phyloP scores from a whole-genome alignment of 37 sponge, comb jelly and placozoan genomes.

The Theonella swinhoei region DNA sequence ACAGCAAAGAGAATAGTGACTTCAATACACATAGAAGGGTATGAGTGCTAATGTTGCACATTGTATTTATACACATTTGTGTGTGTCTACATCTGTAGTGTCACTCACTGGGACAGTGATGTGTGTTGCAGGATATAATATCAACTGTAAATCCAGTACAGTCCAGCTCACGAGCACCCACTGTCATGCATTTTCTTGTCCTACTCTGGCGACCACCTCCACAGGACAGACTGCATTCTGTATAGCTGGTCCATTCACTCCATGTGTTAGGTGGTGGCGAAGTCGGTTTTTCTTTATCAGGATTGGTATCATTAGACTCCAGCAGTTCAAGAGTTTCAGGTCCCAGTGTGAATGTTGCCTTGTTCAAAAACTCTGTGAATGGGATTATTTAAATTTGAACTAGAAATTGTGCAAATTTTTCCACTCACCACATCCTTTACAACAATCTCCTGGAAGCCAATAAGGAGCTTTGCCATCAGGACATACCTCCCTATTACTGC shows the following conservation, averaged over 20 bases:
- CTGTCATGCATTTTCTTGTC: constrained; percentile 49
- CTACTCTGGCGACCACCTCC: constrained; percentile 63
- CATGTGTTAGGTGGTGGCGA: constrained; percentile 31
- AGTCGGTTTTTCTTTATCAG: not conserved
- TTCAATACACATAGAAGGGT: not conserved
- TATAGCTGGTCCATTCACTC: constrained; percentile 67
- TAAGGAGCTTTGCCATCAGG: constrained; percentile 65
- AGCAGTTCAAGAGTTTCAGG: not conserved
- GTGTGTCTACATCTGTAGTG: not conserved
- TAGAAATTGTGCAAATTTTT: not conserved
- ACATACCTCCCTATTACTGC: constrained; percentile 11
- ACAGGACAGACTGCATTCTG: constrained; percentile 66
- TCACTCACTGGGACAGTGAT: constrained; percentile 67
- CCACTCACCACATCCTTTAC: constrained; percentile 50
- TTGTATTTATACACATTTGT: not conserved
- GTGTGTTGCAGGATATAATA: constrained; percentile 38
- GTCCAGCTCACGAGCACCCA: constrained; percentile 13
- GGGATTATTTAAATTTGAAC: not conserved
- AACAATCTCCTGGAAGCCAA: constrained; percentile 50
- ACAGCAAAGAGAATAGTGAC: not conserved
- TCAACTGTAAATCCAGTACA: constrained; percentile 48
- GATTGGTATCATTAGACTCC: not conserved
- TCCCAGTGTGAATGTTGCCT: not conserved
- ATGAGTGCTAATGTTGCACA: not conserved
- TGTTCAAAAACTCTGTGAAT: not conserved